Base-by-base conservation (phyloP, 2,797 vertebrate species). In the Linurgus olivaceus region DNA sequence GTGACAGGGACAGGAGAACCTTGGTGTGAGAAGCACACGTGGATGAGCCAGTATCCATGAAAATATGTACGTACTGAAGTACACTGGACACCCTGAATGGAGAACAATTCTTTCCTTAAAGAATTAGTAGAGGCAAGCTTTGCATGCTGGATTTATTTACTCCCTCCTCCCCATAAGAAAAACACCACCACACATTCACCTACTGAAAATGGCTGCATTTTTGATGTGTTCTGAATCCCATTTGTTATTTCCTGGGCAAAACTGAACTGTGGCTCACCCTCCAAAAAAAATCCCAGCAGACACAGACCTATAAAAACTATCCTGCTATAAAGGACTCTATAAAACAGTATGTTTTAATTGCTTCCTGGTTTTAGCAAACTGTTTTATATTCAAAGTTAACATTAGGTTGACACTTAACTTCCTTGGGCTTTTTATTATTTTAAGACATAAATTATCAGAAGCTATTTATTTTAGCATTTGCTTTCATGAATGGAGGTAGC, bases 291-390 rank as follows among this genome's bases (percentile, higher is more conserved):
- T 2, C 25, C 17, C 65, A 86, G 77, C 62, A 88, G 71, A 91
- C 25, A 7, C 5, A 96, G 84, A 84, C 48, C 89, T 75, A 96
- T 94, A 93, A 95, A 93, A 96, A 88, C 86, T 67, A 91, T 94
- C 75, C 61, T 94, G 90, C 95, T 78, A 90, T 96, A 93, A 95
- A 94, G 94, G 92, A 93, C 81, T 94, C 95, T 80, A 94, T 96
- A 94, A 96, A 97, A 96, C 95, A 96, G 93, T 96, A 94, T 89
- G 96, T 87, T 96, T 95, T 96, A 96, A 97, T 97, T 97, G 92
- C 91, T 93, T 97, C 82, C 88, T 95, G 86, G 86, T 92, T 96
- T 96, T 85, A 95, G 70, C 95, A 96, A 96, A 96, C 94, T 93
- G 94, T 94, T 97, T 97, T 91, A 95, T 93, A 93, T 86, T 90